A percentile compares a stretch with the other conserved stretches of the same genome.
Conservation (phyloP, 2,113 vertebrate genomes). For the Rhineura floridana region DNA sequence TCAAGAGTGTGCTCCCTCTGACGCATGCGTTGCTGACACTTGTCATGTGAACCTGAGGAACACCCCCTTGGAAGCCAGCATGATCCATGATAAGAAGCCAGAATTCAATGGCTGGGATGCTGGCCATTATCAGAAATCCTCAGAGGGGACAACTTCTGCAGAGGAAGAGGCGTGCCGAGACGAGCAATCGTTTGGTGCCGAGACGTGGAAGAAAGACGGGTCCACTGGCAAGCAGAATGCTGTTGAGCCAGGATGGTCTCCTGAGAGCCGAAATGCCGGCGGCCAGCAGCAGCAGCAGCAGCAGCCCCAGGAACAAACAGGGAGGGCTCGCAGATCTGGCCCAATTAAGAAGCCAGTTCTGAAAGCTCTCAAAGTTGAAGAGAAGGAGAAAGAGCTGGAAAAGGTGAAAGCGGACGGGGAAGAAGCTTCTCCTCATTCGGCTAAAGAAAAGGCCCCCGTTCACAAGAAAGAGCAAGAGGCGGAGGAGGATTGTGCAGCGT, state of each 20-base stretch:
- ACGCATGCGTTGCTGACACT: slow-evolving; percentile 71
- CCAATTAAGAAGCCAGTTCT: slow-evolving; percentile 97
- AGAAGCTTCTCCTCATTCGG: slow-evolving; percentile 74
- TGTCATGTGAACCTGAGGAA: slow-evolving; percentile 73
- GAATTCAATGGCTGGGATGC: slow-evolving; percentile 79
- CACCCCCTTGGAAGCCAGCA: slow-evolving; percentile 78
- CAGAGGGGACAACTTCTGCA: slow-evolving; percentile 64
- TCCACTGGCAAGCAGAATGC: slow-evolving; percentile 71
- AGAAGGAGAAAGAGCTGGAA: slow-evolving; percentile 94
- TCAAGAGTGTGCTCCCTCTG: slow-evolving; percentile 67
- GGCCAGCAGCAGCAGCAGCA: slow-evolving; percentile 66
- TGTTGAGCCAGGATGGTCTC: slow-evolving; percentile 82
- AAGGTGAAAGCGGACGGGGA: slow-evolving; percentile 84
- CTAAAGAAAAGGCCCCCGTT: slow-evolving; percentile 79
- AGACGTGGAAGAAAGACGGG: slow-evolving; percentile 87
- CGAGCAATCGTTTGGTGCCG: slow-evolving; percentile 74
- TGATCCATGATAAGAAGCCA: slow-evolving; percentile 81
- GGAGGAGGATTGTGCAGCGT: slow-evolving; percentile 52
- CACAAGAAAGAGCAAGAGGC: slow-evolving; percentile 71
- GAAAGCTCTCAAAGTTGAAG: slow-evolving; percentile 96
- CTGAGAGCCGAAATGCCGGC: slow-evolving; percentile 71
- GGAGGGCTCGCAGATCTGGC: slow-evolving; percentile 87
- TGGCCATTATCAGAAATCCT: slow-evolving; percentile 75
- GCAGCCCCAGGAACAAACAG: slow-evolving; percentile 77
- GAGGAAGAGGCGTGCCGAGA: slow-evolving; percentile 76